These are phyloP conservation scores for Pao palembangensis DNA, from an alignment of 2,113 vertebrate genomes.

Conservation along the genomic window DNA sequence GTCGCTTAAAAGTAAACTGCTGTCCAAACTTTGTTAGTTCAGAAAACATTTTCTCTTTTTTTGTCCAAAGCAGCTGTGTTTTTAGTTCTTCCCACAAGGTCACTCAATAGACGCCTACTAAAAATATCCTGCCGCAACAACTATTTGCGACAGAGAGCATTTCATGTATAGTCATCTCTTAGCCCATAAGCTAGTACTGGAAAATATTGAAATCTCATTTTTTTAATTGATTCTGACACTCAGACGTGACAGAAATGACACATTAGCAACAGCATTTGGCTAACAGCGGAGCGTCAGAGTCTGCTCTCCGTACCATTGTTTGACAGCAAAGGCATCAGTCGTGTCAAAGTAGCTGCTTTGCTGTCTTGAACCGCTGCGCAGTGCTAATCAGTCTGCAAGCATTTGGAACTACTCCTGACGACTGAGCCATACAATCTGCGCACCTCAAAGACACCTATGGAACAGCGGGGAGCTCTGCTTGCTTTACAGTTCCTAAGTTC, in stretches of 20 bases:
- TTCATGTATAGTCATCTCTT: constrained; percentile 29
- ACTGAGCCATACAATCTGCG: constrained; percentile 65
- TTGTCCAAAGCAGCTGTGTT: constrained; percentile 78
- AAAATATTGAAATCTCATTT: constrained; percentile 20
- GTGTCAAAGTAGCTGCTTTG: constrained; percentile 60
- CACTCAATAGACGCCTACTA: constrained; percentile 62
- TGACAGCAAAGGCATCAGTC: constrained; percentile 63
- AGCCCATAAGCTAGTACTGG: constrained; percentile 22
- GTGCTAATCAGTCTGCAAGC: constrained; percentile 67
- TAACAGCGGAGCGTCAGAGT: constrained; percentile 51
- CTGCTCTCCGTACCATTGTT: constrained; percentile 32
- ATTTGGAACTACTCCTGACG: constrained; percentile 54
- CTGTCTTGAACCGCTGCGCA: constrained; percentile 61
- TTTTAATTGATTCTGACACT: constrained; percentile 46
- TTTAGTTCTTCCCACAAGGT: constrained; percentile 69
- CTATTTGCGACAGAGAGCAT: constrained; percentile 16
- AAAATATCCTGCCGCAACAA: constrained; percentile 66
- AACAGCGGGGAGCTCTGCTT: constrained; percentile 61
- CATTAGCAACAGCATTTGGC: constrained; percentile 53
- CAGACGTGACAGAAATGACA: constrained; percentile 18
- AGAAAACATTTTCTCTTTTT: constrained; percentile 75
- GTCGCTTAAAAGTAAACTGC: constrained; percentile 76
- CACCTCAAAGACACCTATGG: constrained; percentile 76
- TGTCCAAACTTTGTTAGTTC: constrained; percentile 80
- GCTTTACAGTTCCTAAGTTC: constrained; percentile 65